Percentiles rank a stretch among this genome's conserved stretches.
phyloP scores from a whole-genome alignment of 1,140 invertebrate genomes.

The Nasonia vitripennis region DNA sequence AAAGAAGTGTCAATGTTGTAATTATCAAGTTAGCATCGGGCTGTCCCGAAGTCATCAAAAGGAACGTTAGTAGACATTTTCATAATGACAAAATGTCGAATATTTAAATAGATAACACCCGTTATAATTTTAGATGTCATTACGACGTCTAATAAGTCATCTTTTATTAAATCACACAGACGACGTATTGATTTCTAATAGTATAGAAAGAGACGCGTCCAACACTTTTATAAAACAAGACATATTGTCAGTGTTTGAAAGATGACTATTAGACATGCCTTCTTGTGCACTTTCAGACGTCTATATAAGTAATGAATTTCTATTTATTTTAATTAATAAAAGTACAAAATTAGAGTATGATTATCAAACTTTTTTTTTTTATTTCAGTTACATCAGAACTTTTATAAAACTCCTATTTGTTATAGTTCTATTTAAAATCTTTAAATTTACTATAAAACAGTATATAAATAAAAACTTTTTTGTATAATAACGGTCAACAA shows the following conservation, averaged over 20 bases:
- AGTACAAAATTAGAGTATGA: slow-evolving; percentile 55
- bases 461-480: slow-evolving; percentile 6
- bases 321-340: slow-evolving; percentile 55
- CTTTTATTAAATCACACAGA: slow-evolving; percentile 39
- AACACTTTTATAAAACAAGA: slow-evolving; percentile 40
- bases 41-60: slow-evolving; percentile 35
- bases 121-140: slow-evolving; percentile 47
- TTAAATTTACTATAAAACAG: slow-evolving; percentile 20
- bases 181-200: slow-evolving; percentile 33
- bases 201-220: slow-evolving; percentile 20
- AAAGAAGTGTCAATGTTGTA: slow-evolving; percentile 52
- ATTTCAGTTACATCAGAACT: slow-evolving; percentile 44
- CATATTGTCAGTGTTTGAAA: slow-evolving; percentile 36
- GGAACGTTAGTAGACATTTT: slow-evolving; percentile 44
- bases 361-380: slow-evolving; percentile 40
- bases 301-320: slow-evolving; percentile 50
- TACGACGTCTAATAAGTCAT: slow-evolving; percentile 48
- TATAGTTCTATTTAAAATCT: slow-evolving; percentile 40
- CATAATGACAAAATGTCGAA: slow-evolving; percentile 47
- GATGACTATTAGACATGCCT: slow-evolving; percentile 52
- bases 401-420: slow-evolving; percentile 47
- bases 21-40: slow-evolving; percentile 47
- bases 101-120: slow-evolving; percentile 40
- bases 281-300: slow-evolving; percentile 50
- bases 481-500: slow-evolving; percentile 27